A percentile compares a stretch with the other conserved stretches of the same genome.
Conservation (phyloP, 2,888 invertebrate species). For the Clistopyga incitator region DNA sequence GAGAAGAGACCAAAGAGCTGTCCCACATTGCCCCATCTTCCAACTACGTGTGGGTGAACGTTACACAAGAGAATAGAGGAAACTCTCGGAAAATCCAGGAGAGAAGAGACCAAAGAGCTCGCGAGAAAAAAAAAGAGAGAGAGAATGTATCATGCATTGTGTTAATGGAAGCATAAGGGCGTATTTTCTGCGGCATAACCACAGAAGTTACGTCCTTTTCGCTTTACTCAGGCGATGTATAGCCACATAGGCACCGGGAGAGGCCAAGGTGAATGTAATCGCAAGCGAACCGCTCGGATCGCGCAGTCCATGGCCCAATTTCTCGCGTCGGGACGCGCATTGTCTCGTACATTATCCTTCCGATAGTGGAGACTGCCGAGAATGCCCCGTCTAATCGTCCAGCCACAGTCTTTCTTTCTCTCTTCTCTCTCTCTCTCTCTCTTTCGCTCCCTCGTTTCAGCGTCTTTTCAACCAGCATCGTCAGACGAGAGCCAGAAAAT, state of each 20-base stretch:
- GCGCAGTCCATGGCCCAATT: conserved; percentile 48
- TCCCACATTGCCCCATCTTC: too few relatives aligned
- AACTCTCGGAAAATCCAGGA: conserved; percentile 39
- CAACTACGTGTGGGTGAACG: conserved; percentile 32
- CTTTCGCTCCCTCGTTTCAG: conserved; percentile 2
- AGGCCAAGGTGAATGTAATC: conserved; percentile 55
- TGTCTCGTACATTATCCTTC: conserved; percentile 53
- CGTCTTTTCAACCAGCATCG: conserved; percentile 28
- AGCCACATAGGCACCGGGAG: not conserved
- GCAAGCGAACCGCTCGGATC: conserved; percentile 36
- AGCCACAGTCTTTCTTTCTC: conserved; percentile 4
- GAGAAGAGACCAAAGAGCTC: conserved; percentile 28
- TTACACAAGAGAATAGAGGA: conserved; percentile 21
- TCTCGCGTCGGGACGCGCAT: conserved; percentile 43
- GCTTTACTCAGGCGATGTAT: not conserved
- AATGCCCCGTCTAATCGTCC: conserved; percentile 39
- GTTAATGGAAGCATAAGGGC: not conserved
- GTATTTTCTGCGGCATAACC: not conserved
- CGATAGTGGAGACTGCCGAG: conserved; percentile 37
- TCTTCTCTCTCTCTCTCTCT: not conserved
- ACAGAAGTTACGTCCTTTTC: not conserved
- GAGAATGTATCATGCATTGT: not conserved
- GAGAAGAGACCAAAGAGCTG: too few relatives aligned
- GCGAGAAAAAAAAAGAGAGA: not conserved
- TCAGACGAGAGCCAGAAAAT: conserved; percentile 43